Evolutionary conservation across 2,888 invertebrate species (phyloP).

Genomic region (Ennomos fuscantarius): DNA sequence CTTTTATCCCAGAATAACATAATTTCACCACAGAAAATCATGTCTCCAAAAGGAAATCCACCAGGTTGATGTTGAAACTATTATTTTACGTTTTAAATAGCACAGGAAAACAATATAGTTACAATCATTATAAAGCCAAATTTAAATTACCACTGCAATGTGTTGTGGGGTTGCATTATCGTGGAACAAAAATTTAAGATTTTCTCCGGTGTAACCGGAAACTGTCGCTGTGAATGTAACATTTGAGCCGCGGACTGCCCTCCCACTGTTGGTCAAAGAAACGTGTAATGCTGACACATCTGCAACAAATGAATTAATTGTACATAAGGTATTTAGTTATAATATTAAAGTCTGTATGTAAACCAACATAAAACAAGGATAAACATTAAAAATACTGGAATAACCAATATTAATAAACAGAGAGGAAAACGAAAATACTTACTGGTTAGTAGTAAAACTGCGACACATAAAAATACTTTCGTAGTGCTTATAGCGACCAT

Average conservation of each 20-base stretch:
- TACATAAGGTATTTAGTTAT: too few relatives aligned
- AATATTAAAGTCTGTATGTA: too few relatives aligned
- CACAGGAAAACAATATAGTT: too few relatives aligned
- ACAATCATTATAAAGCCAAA: not conserved
- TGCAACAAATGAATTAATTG: slow-evolving; percentile 42
- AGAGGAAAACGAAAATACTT: slow-evolving; percentile 24
- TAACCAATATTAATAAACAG: not conserved
- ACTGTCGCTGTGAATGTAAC: slow-evolving; percentile 88
- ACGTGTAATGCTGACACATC: slow-evolving; percentile 66
- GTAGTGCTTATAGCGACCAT: slow-evolving; percentile 56
- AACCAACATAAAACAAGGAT: too few relatives aligned
- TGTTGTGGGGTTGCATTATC: slow-evolving; percentile 86
- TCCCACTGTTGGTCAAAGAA: slow-evolving; percentile 86
- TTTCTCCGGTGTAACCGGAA: slow-evolving; percentile 67
- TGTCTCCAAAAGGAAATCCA: too few relatives aligned
- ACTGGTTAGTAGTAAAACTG: slow-evolving; percentile 58
- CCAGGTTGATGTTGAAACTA: too few relatives aligned
- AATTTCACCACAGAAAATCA: too few relatives aligned
- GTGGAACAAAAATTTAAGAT: slow-evolving; percentile 83
- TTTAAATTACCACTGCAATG: slow-evolving; percentile 74
- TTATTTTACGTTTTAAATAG: too few relatives aligned
- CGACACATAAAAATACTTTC: slow-evolving; percentile 55
- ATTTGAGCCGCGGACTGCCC: slow-evolving; percentile 89
- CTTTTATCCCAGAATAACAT: too few relatives aligned
- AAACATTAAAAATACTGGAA: not conserved